Conservation (phyloP, 1,140 invertebrate species). For the Drosophila pectinifera region DNA sequence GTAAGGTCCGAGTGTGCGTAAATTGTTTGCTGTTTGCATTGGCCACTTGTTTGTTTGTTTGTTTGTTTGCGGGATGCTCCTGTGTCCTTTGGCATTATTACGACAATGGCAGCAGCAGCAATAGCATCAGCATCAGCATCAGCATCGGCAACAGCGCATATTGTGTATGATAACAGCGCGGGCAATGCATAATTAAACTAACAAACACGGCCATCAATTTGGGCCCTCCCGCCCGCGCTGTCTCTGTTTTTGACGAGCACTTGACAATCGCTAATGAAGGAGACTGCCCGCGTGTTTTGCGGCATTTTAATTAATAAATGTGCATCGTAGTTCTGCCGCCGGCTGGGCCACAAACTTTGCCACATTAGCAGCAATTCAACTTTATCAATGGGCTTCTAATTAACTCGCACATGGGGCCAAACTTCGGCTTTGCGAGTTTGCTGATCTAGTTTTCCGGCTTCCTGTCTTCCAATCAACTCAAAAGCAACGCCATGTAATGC, state of each 20-base stretch:
- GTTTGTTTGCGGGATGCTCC: constrained; percentile 33
- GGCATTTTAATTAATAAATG: constrained; percentile 79
- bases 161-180: constrained; percentile 53
- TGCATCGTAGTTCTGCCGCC: constrained; percentile 23
- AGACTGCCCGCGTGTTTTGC: constrained; percentile 45
- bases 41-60: constrained; percentile 25
- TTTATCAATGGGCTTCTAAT: constrained; percentile 76
- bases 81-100: constrained; percentile 67
- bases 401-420: constrained; percentile 53
- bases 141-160: constrained; percentile 30
- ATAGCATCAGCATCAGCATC: neutral
- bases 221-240: neutral
- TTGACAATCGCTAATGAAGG: constrained; percentile 65
- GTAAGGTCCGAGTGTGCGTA: neutral
- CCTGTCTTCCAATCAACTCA: constrained; percentile 57
- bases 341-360: constrained; percentile 17
- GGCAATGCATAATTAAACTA: constrained; percentile 72
- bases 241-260: constrained; percentile 62
- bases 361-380: constrained; percentile 70
- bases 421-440: constrained; percentile 39
- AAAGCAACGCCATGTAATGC: constrained; percentile 36
- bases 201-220: constrained; percentile 61
- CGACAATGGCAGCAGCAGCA: constrained; percentile 38
- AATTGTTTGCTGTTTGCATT: constrained; percentile 43
- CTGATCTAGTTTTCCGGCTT: constrained; percentile 61